Conservation (phyloP, 1,140 invertebrate genomes). For the Idris sp. region DNA sequence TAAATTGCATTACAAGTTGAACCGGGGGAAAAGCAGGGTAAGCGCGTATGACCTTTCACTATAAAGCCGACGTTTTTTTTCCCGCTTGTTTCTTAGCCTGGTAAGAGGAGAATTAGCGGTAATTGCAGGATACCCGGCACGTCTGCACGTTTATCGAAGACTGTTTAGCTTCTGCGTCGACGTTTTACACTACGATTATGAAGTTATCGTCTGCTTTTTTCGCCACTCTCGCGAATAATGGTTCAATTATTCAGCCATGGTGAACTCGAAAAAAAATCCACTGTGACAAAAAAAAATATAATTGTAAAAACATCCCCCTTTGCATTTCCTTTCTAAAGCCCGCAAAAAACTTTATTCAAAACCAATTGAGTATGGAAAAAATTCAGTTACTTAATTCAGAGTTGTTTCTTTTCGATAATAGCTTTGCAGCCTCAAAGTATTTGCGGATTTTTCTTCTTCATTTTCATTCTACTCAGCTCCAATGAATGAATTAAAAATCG, state of each 20-base stretch:
- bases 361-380: slow-evolving; percentile 29
- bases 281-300: slow-evolving; percentile 22
- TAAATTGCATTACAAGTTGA: too few species aligned
- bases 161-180: slow-evolving; percentile 22
- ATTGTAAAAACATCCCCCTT: slow-evolving; percentile 16
- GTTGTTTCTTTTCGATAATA: slow-evolving; percentile 36
- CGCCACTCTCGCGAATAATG: slow-evolving; percentile 12
- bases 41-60: slow-evolving; percentile 42
- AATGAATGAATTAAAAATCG: too few species aligned
- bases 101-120: slow-evolving; percentile 46
- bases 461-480: slow-evolving; percentile 12
- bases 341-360: slow-evolving; percentile 27
- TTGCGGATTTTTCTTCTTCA: slow-evolving; percentile 2
- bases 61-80: slow-evolving; percentile 34
- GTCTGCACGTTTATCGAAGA: slow-evolving; percentile 15
- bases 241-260: slow-evolving; percentile 17
- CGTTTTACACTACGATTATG: slow-evolving; percentile 11
- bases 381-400: slow-evolving; percentile 38
- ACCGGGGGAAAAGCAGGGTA: too few species aligned
- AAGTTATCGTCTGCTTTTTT: slow-evolving; percentile 18
- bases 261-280: slow-evolving; percentile 2
- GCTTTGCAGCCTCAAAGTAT: slow-evolving; percentile 14
- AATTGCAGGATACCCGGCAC: slow-evolving; percentile 38
- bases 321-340: slow-evolving; percentile 29
- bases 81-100: slow-evolving; percentile 11